Base-by-base conservation (phyloP, 2,797 vertebrate species). In the Cirrhinus mrigala region DNA sequence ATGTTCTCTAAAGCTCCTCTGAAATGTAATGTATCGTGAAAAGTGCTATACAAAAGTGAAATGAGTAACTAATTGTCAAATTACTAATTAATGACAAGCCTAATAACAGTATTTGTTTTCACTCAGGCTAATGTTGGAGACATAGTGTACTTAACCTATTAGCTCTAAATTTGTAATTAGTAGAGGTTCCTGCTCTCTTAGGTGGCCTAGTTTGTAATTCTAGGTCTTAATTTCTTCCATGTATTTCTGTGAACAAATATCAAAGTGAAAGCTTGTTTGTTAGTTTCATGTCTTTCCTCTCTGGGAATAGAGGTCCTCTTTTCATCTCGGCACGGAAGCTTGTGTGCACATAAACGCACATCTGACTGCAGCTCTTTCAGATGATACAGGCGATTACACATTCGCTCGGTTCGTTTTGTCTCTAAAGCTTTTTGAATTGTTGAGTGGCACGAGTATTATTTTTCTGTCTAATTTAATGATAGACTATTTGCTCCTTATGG, bases 231-330 rank as follows among this genome's bases (percentile, higher is more conserved):
- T 89, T 88, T 87, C 14, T 27, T 81, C 78, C 88, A 54, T 37
- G 37, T 79, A 83, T 44, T 56, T 52, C 62, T 73, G 56, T 91
- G 76, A 87, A 87, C 46, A 81, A 76, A 68, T 81, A 82, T 89
- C 70, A 86, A 84, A 87, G 82, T 70, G 76, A 79, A 86, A 86
- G 82, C 79, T 84, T 46, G 71, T 88, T 82, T 88, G 82, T 89
- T 90, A 85, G 89, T 89, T 88, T 87, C 87, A 86, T 84, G 16
- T 81, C 84, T 89, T 90, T 93, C 73, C 90, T 87, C 89, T 92
- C 88, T 87, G 84, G 86, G 88, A 90, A 66, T 46, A 69, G n/a
- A 66, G 86, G 79, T 24, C 10, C 84, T 44, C 77, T 87, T 64
- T 54, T 87, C 86, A 90, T 91, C 80, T 79, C 66, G 0, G 8